Percentiles rank a stretch among this genome's conserved stretches.
phyloP scores from a whole-genome alignment of 2,797 vertebrate genomes.

The Galaxias olidus region DNA sequence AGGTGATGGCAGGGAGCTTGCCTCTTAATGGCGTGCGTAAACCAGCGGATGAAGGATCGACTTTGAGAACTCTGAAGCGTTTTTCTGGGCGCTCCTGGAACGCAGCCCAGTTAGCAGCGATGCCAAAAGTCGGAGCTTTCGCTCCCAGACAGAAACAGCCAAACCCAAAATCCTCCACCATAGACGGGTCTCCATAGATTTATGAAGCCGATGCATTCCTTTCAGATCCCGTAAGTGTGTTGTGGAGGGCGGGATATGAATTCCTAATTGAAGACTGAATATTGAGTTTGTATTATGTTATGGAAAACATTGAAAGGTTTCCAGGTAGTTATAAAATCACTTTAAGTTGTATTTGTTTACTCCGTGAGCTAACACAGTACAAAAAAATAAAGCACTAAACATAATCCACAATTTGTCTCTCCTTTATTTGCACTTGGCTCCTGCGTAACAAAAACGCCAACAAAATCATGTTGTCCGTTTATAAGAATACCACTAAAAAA shows the following conservation, averaged over 20 bases:
- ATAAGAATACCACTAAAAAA: neutral
- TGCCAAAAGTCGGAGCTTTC: conserved; percentile 63
- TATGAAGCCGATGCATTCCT: conserved; percentile 42
- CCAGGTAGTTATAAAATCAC: too few species aligned
- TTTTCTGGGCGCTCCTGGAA: conserved; percentile 58
- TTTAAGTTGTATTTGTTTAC: too few species aligned
- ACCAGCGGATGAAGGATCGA: conserved; percentile 56
- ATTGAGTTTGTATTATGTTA: conserved; percentile 40
- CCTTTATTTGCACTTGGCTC: too few species aligned
- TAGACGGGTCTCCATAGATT: conserved; percentile 45
- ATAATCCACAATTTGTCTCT: too few species aligned
- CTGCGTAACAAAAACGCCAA: too few species aligned
- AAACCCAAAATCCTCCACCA: conserved; percentile 57
- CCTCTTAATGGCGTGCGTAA: conserved; percentile 65
- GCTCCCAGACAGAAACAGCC: conserved; percentile 56
- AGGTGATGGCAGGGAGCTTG: conserved; percentile 45
- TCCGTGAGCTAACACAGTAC: too few species aligned
- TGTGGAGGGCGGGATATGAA: conserved; percentile 30
- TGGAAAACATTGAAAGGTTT: conserved; percentile 4
- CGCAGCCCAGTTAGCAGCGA: conserved; percentile 53
- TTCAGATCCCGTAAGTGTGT: conserved; percentile 38
- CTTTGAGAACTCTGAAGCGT: conserved; percentile 54
- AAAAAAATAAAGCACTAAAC: too few species aligned
- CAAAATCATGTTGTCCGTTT: too few species aligned
- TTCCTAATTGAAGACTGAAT: conserved; percentile 36